Evolutionary conservation across 2,797 vertebrate species (phyloP), one percentile per base, ranked within the genome.

Genomic region (Tapera naevia): DNA sequence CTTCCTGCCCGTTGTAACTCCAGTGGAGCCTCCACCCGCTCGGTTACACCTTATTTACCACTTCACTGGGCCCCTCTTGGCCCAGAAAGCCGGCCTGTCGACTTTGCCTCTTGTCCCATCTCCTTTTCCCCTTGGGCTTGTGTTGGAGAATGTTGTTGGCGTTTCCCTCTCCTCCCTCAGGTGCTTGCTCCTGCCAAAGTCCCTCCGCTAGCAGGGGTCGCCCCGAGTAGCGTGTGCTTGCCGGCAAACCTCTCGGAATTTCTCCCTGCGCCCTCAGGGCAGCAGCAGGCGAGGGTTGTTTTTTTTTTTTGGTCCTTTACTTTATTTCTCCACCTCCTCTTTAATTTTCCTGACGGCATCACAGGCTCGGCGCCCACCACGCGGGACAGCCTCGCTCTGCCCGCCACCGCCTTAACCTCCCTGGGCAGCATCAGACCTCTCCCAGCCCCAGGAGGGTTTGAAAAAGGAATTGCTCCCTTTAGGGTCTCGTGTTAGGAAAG

Each of bases 221-320:
- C 21, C 24, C 22, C 22, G 2, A 62, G 66, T 22, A 87, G 13
- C 5, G 4, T 8, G 56, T 72, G 33, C n/a, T 45, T 23, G 39
- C 21, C 2, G 3, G 43, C 16, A 58, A 50, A 1, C 1, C 23
- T 17, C 9, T 3, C 12, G 1, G 25, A 13, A 33, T 62, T 66
- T 70, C 48, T 80, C 2, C 33, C 60, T 7, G 25, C 73, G 10
- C 13, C 8, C 70, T 41, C 39, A 17, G 54, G 21, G 35, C 43
- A 69, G 30, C 23, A 39, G 11, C 17, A 32, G 58, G 3, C 2
- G 1, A 62, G 53, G n/a, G 18, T n/a, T n/a, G n/a, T n/a, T n/a
- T n/a, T n/a, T n/a, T n/a, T 43, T 75, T 41, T 6, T 43, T 5
- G 0, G 11, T 45, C 43, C 25, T 66, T 28, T 3, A 0, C 58